phyloP scores from a whole-genome alignment of 2,113 vertebrate genomes.

The Jaculus jaculus region DNA sequence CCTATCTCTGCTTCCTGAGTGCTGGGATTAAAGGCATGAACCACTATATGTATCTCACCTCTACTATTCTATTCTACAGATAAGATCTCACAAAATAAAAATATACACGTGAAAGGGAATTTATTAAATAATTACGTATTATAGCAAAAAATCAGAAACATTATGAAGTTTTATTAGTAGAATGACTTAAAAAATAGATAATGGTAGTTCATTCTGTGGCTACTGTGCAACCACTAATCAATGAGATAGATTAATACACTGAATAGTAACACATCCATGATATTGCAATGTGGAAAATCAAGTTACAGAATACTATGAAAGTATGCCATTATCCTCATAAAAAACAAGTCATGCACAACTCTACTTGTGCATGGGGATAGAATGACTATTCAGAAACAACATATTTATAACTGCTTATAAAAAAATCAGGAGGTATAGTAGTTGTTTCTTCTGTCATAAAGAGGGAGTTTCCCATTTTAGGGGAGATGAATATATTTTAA shows the following conservation, averaged over 20 bases:
- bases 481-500: constrained; percentile 6
- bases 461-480: background rate
- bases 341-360: constrained; percentile 33
- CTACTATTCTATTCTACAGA: background rate
- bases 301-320: background rate
- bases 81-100: background rate
- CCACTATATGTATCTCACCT: background rate
- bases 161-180: background rate
- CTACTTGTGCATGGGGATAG: background rate
- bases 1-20: no score
- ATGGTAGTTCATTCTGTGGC: background rate
- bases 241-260: background rate
- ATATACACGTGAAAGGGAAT: background rate
- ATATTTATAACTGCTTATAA: background rate
- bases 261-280: background rate
- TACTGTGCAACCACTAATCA: background rate
- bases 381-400: background rate
- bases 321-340: background rate
- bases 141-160: background rate
- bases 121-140: background rate
- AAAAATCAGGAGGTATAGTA: background rate
- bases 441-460: background rate
- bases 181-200: background rate
- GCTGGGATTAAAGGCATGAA: no score
- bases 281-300: background rate